Conservation (phyloP, 2,888 invertebrate species). For the Polymixis flavicincta region DNA sequence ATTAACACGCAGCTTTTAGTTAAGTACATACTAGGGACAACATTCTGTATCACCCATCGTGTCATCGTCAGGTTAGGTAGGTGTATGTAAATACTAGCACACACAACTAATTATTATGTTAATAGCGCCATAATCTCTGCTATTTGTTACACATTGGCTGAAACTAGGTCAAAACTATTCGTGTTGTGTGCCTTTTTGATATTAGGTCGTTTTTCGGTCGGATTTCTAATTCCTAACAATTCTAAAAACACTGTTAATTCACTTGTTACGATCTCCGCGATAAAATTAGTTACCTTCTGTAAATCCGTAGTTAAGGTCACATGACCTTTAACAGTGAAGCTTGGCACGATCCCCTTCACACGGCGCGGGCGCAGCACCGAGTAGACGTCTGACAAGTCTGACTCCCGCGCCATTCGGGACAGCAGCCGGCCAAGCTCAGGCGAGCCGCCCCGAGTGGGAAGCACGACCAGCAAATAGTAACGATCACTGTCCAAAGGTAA, state of each 20-base stretch:
- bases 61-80: constrained; percentile 15
- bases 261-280: constrained; percentile 29
- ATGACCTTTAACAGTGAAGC: constrained; percentile 95
- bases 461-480: constrained; percentile 94
- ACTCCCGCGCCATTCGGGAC: constrained; percentile 91
- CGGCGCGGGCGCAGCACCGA: constrained; percentile 92
- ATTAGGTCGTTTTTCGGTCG: not conserved
- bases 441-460: constrained; percentile 92
- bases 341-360: constrained; percentile 95
- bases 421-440: constrained; percentile 92
- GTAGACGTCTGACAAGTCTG: constrained; percentile 92
- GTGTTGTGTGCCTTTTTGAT: constrained; percentile 13
- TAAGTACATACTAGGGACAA: not conserved
- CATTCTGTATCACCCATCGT: constrained; percentile 17
- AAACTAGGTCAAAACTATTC: constrained; percentile 50
- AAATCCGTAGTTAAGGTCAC: constrained; percentile 95
- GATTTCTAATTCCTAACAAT: not conserved
- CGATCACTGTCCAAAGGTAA: constrained; percentile 95
- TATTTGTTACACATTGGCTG: constrained; percentile 44
- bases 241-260: constrained; percentile 1
- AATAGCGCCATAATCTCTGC: constrained; percentile 46
- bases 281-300: constrained; percentile 91
- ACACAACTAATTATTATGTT: constrained; percentile 62
- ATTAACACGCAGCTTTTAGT: constrained; percentile 11
- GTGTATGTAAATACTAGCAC: constrained; percentile 27